Percentiles rank a stretch among this genome's conserved stretches.
These are phyloP conservation scores for Apocrypta bakeri DNA, from an alignment of 1,140 invertebrate species.

Conservation along the genomic window DNA sequence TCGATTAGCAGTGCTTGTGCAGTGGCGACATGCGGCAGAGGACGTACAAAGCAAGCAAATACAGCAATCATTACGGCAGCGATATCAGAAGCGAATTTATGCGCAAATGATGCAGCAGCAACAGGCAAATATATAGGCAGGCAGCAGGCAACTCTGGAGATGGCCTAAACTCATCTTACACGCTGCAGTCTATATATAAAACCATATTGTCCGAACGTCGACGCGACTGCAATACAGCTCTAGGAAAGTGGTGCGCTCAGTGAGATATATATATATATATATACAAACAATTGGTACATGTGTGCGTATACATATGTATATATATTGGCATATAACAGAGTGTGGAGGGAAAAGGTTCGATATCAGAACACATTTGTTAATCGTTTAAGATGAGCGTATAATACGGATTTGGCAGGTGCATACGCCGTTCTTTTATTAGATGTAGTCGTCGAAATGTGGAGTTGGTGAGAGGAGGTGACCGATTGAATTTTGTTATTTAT, in stretches of 20 bases:
- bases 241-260: not conserved
- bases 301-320: not conserved
- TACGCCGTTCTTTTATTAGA: no score
- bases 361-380: no score
- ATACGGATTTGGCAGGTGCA: no score
- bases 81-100: no score
- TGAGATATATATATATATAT: not conserved
- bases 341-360: no score
- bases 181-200: conserved; percentile 4
- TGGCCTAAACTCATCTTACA: conserved; percentile 68
- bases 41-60: no score
- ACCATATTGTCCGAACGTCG: not conserved
- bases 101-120: conserved; percentile 21
- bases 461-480: not conserved
- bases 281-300: not conserved
- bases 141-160: conserved; percentile 75
- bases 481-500: not conserved
- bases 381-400: no score
- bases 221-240: not conserved
- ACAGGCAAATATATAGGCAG: conserved; percentile 50
- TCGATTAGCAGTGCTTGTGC: no score
- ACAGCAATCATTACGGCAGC: no score
- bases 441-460: not conserved
- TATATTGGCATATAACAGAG: no score
- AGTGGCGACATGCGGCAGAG: no score